These are phyloP conservation scores for Aphidoletes aphidimyza DNA, from an alignment of 2,888 invertebrate species.

Conservation along the genomic window DNA sequence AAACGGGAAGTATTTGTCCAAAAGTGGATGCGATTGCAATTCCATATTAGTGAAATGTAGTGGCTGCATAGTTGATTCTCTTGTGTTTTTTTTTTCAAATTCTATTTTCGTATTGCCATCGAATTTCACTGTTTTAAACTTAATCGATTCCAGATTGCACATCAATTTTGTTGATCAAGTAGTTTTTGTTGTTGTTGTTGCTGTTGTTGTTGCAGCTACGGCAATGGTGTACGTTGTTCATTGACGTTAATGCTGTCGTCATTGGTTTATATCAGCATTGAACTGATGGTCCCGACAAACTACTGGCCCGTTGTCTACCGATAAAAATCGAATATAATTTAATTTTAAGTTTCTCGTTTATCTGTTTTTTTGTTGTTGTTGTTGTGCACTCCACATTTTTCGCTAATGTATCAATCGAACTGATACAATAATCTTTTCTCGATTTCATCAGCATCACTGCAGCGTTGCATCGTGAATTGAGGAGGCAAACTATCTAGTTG, in stretches of 20 bases:
- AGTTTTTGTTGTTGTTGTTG: background rate
- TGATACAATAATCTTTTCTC: slow-evolving; percentile 46
- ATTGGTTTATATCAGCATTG: background rate
- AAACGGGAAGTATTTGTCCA: background rate
- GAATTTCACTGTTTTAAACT: background rate
- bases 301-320: slow-evolving; percentile 40
- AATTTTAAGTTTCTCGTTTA: slow-evolving; percentile 52
- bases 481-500: too few species aligned
- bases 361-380: background rate
- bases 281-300: background rate
- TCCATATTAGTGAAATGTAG: slow-evolving; percentile 8
- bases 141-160: slow-evolving; percentile 53
- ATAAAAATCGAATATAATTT: slow-evolving; percentile 50
- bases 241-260: background rate
- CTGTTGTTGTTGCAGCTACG: too few species aligned
- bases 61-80: background rate
- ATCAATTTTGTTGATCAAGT: slow-evolving; percentile 53
- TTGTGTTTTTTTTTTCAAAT: background rate
- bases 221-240: background rate
- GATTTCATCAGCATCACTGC: background rate
- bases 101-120: background rate
- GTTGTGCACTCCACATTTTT: background rate
- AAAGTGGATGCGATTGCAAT: slow-evolving; percentile 41
- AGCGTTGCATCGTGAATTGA: background rate
- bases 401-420: slow-evolving; percentile 33